Conservation (phyloP, 2,888 invertebrate genomes). For the Hirtodrosophila duncani region DNA sequence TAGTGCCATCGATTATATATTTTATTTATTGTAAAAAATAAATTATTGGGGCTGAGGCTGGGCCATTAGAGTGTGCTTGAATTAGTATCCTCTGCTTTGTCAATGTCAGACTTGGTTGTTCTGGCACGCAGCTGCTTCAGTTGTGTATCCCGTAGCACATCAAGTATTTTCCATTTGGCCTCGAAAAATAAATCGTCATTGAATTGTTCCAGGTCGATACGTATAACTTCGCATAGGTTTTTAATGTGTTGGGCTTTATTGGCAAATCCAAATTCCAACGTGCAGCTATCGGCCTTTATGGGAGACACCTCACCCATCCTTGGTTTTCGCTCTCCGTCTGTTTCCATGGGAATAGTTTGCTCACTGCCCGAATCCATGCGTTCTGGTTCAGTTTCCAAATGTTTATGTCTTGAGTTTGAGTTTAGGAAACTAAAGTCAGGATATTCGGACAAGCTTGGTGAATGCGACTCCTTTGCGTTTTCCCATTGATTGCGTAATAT, state of each 20-base stretch:
- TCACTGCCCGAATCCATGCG: conserved; percentile 4
- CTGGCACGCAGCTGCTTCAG: conserved; percentile 29
- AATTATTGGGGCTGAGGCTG: too few species aligned
- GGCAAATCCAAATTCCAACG: not conserved
- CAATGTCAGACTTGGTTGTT: too few species aligned
- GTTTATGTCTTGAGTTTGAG: not conserved
- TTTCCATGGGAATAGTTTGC: not conserved
- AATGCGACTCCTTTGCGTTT: not conserved
- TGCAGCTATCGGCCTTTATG: too few species aligned
- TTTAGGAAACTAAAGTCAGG: conserved; percentile 2
- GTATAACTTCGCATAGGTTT: conserved; percentile 1
- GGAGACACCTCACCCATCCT: too few species aligned
- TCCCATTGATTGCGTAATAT: conserved; percentile 3
- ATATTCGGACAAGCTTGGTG: not conserved
- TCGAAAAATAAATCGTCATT: conserved; percentile 8
- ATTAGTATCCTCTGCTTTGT: not conserved
- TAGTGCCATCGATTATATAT: not conserved
- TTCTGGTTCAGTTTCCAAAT: not conserved
- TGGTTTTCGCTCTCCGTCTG: not conserved
- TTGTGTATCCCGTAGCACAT: conserved; percentile 22
- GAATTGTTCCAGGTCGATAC: conserved; percentile 2
- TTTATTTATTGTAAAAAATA: not conserved
- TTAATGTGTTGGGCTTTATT: conserved; percentile 4
- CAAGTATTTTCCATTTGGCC: conserved; percentile 10
- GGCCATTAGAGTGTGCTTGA: not conserved